Evolutionary conservation across 2,113 vertebrate species (phyloP), one percentile per base, ranked within the genome.

Genomic region (Anolis carolinensis): DNA sequence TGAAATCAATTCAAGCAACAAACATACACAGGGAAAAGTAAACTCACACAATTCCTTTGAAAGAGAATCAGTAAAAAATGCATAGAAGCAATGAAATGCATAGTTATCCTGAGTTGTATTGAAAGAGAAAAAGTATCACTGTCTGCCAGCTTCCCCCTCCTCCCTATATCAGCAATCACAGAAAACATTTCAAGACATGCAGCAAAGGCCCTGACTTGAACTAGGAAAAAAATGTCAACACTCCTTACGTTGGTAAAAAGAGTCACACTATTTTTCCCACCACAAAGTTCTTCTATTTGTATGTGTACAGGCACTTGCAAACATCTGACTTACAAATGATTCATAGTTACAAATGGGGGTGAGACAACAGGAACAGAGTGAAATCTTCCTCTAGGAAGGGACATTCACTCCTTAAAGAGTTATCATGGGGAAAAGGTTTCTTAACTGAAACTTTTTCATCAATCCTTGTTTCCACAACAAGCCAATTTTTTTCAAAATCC

Each of bases 1-100:
- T 55, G 78, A 85, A 78, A 50, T 78, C 63, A 78, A 55, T 85
- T 70, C 48, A 68, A 55, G 14, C n/a, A 30, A 70, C 68, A 36
- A 85, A 20, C 21, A 70, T 27, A 36, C 83, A 30, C 74, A n/a
- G 32, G 68, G 23, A 48, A 32, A 55, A 63, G 75, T 13, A 39
- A 71, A 71, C 67, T 71, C 52, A 32, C 70, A 34, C 25, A 71
- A 50, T 21, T 14, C n/a, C 18, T 67, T 85, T 68, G 18, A n/a
- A 62, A 79, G 36, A 25, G 30, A 72, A 39, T 80, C 72, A 72
- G 34, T 80, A 55, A 7, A 62, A 79, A 86, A 72, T 62, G 34
- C 11, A 9, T 73, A 6, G 7, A 32, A 25, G 34, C 50, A 72
- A 79, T 79, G 79, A 79, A 79, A 72, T 72, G 50, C 27, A 44